Evolutionary conservation across 2,888 invertebrate genomes (phyloP).

Genomic region (Lydus trimaculatus): DNA sequence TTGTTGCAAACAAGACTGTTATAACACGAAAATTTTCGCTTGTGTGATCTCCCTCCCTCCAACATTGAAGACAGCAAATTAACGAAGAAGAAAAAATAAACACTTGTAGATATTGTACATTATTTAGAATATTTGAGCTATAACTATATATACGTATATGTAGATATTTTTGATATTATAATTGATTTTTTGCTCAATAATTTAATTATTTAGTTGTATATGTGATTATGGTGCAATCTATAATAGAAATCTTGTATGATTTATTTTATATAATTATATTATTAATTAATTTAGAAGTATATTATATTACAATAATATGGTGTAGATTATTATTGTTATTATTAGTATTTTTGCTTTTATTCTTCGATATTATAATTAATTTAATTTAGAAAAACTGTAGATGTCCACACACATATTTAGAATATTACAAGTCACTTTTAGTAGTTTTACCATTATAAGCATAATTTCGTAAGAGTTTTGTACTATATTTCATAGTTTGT

Average conservation of each 20-base stretch:
- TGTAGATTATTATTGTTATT: neutral
- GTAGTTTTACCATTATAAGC: neutral
- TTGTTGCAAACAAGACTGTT: constrained; percentile 29
- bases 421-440: neutral
- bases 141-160: neutral
- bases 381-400: neutral
- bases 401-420: neutral
- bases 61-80: neutral
- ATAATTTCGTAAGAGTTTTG: constrained; percentile 3
- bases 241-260: neutral
- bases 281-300: neutral
- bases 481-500: constrained; percentile 5
- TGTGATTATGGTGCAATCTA: constrained; percentile 17
- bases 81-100: neutral
- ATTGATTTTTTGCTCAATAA: constrained; percentile 22
- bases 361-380: neutral
- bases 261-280: neutral
- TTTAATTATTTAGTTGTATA: constrained; percentile 16
- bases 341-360: neutral
- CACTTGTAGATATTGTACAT: constrained; percentile 9
- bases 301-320: neutral
- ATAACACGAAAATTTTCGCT: constrained; percentile 9
- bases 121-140: neutral
- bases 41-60: neutral
- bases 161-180: constrained; percentile 14